Evolutionary conservation across 2,797 vertebrate species (phyloP).

Genomic region (Lithobates pipiens): DNA sequence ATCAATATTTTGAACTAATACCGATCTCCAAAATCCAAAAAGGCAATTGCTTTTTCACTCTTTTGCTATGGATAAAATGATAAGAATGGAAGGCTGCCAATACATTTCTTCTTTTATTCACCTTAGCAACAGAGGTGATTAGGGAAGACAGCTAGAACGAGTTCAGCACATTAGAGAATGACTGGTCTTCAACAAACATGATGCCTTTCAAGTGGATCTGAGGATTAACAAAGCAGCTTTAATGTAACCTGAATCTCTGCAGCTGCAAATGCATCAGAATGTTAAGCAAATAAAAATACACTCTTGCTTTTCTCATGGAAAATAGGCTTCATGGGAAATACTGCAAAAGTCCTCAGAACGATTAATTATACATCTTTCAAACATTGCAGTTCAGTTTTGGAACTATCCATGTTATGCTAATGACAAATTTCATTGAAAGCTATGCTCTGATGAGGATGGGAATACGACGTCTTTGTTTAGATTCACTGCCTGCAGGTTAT

Average conservation of each 20-base stretch:
- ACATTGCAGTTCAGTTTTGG: conserved; percentile 29
- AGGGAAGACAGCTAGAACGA: neutral
- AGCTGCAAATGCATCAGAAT: conserved; percentile 12
- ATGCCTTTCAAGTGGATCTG: conserved; percentile 5
- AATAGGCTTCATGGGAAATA: conserved; percentile 45
- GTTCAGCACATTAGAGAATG: neutral
- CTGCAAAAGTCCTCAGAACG: conserved; percentile 12
- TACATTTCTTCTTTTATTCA: neutral
- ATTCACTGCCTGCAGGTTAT: conserved; percentile 21
- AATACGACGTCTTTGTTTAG: conserved; percentile 26
- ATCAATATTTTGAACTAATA: no score
- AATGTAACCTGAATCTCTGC: conserved; percentile 13
- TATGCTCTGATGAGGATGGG: neutral
- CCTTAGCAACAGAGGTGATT: neutral
- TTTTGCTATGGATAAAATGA: neutral
- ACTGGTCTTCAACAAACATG: neutral
- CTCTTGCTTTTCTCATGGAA: conserved; percentile 33
- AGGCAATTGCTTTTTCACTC: no score
- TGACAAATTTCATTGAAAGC: conserved; percentile 41
- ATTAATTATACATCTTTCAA: conserved; percentile 45
- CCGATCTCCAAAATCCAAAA: neutral
- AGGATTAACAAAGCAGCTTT: neutral
- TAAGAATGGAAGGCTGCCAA: neutral
- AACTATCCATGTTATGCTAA: conserved; percentile 20
- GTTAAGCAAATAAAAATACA: conserved; percentile 20